phyloP scores from a whole-genome alignment of 2,797 vertebrate genomes.

The Serranus cabrilla region DNA sequence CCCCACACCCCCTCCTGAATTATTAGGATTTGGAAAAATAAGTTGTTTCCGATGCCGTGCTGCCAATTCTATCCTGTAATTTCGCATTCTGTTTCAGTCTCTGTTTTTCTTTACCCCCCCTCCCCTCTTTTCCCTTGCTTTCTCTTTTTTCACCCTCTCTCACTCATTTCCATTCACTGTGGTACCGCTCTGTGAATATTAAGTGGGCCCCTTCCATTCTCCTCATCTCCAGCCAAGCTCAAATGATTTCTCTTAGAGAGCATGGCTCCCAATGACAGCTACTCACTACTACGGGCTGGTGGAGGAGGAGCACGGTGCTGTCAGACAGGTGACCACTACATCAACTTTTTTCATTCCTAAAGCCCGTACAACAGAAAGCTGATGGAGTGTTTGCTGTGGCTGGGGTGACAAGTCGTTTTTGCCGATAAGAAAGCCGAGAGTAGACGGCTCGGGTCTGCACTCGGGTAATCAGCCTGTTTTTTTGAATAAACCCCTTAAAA shows the following conservation, averaged over 20 bases:
- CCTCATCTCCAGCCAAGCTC: slow-evolving; percentile 80
- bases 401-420: slow-evolving; percentile 40
- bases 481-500: slow-evolving; percentile 61
- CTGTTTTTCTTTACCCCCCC: slow-evolving; percentile 70
- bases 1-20: slow-evolving; percentile 57
- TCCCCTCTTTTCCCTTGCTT: no score
- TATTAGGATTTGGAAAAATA: slow-evolving; percentile 75
- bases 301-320: slow-evolving; percentile 22
- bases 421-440: slow-evolving; percentile 55
- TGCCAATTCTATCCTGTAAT: slow-evolving; percentile 77
- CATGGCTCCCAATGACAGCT: slow-evolving; percentile 52
- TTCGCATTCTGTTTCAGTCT: slow-evolving; percentile 84
- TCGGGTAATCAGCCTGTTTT: slow-evolving; percentile 48
- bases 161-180: slow-evolving; percentile 86
- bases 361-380: slow-evolving; percentile 15
- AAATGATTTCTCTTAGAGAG: slow-evolving; percentile 76
- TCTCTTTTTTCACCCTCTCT: slow-evolving; percentile 58
- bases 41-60: slow-evolving; percentile 68
- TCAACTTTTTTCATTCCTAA: slow-evolving; percentile 45
- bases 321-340: slow-evolving; percentile 64
- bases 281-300: slow-evolving; percentile 11
- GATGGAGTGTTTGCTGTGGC: slow-evolving; percentile 17
- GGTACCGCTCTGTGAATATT: slow-evolving; percentile 84
- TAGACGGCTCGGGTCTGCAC: slow-evolving; percentile 37
- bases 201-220: slow-evolving; percentile 82